Evolutionary conservation across 2,113 vertebrate species (phyloP).

Genomic region (Piaya cayana): DNA sequence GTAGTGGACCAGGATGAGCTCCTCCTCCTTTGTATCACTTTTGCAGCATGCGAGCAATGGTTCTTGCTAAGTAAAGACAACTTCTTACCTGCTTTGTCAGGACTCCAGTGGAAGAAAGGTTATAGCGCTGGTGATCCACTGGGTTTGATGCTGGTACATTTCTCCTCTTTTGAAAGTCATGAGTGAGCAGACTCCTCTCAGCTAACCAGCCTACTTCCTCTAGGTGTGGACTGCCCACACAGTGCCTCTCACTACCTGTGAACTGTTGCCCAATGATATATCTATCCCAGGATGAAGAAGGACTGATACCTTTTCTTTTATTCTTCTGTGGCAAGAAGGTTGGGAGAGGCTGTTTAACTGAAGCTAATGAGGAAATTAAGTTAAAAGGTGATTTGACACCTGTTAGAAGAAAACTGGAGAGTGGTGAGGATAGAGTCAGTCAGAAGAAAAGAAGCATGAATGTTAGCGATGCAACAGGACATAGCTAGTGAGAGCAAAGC

Average conservation of each 20-base stretch:
- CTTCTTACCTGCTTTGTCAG: not conserved
- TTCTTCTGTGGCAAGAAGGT: not conserved
- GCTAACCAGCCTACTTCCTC: not conserved
- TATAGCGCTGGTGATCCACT: not conserved
- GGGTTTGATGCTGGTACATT: not conserved
- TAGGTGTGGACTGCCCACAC: not conserved
- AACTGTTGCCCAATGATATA: accelerated
- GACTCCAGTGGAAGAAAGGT: not conserved
- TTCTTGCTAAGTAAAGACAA: not conserved
- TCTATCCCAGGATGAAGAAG: not conserved
- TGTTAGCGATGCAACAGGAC: not conserved
- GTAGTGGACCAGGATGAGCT: accelerated
- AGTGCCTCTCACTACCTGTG: not conserved
- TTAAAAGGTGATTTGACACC: not conserved
- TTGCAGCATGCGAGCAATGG: accelerated
- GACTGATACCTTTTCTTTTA: not conserved
- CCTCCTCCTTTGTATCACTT: accelerated
- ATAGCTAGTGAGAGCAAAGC: not conserved
- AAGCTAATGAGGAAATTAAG: not conserved
- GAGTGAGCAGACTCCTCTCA: not conserved
- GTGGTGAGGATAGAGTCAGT: not conserved
- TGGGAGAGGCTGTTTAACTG: not conserved
- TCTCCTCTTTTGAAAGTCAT: not conserved
- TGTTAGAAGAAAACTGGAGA: not conserved
- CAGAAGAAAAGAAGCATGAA: not conserved